Evolutionary conservation across 1,140 invertebrate genomes (phyloP).

Genomic region (Drosophila parvula): DNA sequence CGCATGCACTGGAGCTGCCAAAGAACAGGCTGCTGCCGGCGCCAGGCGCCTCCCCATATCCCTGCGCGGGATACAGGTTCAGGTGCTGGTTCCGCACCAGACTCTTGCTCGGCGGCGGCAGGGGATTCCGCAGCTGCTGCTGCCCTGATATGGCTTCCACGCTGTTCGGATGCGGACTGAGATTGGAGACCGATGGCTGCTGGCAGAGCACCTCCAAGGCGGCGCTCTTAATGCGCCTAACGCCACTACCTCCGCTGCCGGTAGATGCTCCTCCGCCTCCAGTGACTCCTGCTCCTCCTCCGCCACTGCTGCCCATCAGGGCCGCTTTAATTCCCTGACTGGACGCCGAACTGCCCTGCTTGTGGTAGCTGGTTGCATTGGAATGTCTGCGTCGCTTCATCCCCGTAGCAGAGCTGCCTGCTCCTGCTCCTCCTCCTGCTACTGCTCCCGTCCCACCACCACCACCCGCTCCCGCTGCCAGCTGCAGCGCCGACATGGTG

Average conservation of each 20-base stretch:
- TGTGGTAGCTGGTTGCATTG: constrained; percentile 85
- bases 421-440: constrained; percentile 8
- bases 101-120: constrained; percentile 88
- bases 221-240: constrained; percentile 88
- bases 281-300: constrained; percentile 43
- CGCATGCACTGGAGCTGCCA: constrained; percentile 87
- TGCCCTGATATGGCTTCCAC: constrained; percentile 88
- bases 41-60: constrained; percentile 40
- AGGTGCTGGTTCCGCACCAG: constrained; percentile 88
- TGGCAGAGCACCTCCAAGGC: constrained; percentile 88
- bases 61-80: constrained; percentile 86
- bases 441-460: constrained; percentile 2
- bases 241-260: constrained; percentile 52
- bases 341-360: constrained; percentile 37
- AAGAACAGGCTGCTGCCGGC: constrained; percentile 86
- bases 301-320: constrained; percentile 16
- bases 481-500: constrained; percentile 86
- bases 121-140: constrained; percentile 86
- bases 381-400: constrained; percentile 86
- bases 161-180: constrained; percentile 88
- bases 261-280: constrained; percentile 2
- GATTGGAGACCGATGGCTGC: constrained; percentile 86
- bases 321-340: constrained; percentile 47
- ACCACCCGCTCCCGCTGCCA: constrained; percentile 67
- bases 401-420: constrained; percentile 40